Evolutionary conservation across 2,888 invertebrate genomes (phyloP), one percentile per base, ranked within the genome.

Genomic region (Callyntrura sp.): DNA sequence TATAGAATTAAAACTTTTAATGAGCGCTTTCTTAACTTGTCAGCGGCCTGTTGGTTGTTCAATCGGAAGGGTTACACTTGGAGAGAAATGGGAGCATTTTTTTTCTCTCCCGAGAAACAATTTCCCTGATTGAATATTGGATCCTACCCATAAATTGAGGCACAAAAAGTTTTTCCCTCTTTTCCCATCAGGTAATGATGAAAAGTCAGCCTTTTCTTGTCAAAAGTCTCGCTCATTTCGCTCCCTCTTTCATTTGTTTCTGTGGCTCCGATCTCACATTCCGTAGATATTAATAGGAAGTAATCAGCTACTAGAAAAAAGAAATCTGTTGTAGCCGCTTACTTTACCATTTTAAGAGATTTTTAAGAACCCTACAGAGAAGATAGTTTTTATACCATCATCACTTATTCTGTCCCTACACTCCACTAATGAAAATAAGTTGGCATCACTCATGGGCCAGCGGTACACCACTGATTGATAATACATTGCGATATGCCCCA

Each of bases 1-100:
- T 17, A 79, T 20, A 60, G 43, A 79, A 79, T 82, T 48, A 62
- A 65, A 83, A 83, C 83, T 83, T 83, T 83, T 83, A 65, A 83
- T 83, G 83, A 83, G 83, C 68, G 25, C 51, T 82, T 82, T 82
- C 70, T 76, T 76, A 48, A 76, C 68, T 70, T 65, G 60, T 43
- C 82, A 82, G 45, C 45, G 17, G 62, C 60, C 23, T 55, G 83
- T 68, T 68, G 20, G 45, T 51, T 68, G 51, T 68, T 83, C 51
- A 83, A 83, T 68, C 68, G 28, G 51, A 65, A 48, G 20, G 23
- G 60, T 20, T 4, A n/a, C 12, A 51, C 51, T 76, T 76, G 78
- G 14, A 23, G 60, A 43, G 51, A 79, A 60, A 79, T 35, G 57
- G 17, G 43, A 23, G 51, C 35, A 6, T 51, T 51, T 76, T 35